These are phyloP conservation scores for Platyrinchus mystaceus DNA, from an alignment of 2,797 vertebrate species.

Conservation along the genomic window DNA sequence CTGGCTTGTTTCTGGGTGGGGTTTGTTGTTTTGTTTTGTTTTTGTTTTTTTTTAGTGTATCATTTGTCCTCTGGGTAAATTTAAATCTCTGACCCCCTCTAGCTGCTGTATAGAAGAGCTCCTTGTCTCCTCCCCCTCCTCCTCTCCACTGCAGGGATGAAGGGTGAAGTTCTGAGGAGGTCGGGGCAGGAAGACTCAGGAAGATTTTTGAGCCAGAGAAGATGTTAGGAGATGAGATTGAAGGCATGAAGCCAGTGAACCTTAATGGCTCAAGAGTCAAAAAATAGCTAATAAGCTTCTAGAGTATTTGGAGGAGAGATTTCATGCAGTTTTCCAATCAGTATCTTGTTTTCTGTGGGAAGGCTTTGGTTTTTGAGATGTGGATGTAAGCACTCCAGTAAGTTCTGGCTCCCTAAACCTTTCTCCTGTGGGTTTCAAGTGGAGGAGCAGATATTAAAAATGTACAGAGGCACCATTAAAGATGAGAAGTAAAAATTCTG, in stretches of 20 bases:
- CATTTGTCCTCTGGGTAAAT: neutral
- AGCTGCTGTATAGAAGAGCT: slow-evolving; percentile 6
- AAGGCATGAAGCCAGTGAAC: neutral
- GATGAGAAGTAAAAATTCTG: slow-evolving; percentile 19
- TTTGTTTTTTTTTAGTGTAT: neutral
- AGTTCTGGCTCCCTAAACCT: slow-evolving; percentile 23
- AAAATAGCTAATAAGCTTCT: neutral
- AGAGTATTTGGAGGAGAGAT: neutral
- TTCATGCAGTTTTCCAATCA: neutral
- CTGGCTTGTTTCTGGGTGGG: neutral
- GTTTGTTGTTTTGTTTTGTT: neutral
- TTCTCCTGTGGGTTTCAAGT: neutral
- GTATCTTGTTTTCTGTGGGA: neutral
- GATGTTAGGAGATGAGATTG: neutral
- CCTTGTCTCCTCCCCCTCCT: neutral
- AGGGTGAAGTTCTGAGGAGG: neutral
- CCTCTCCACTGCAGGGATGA: neutral
- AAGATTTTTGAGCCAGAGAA: neutral
- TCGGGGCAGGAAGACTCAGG: neutral
- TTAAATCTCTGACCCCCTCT: slow-evolving; percentile 33
- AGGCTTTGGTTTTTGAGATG: neutral
- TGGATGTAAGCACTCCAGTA: neutral
- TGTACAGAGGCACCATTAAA: neutral
- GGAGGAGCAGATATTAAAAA: slow-evolving; percentile 17
- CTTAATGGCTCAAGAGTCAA: neutral